Evolutionary conservation across 2,888 invertebrate species (phyloP).

Genomic region (Zele albiditarsus): DNA sequence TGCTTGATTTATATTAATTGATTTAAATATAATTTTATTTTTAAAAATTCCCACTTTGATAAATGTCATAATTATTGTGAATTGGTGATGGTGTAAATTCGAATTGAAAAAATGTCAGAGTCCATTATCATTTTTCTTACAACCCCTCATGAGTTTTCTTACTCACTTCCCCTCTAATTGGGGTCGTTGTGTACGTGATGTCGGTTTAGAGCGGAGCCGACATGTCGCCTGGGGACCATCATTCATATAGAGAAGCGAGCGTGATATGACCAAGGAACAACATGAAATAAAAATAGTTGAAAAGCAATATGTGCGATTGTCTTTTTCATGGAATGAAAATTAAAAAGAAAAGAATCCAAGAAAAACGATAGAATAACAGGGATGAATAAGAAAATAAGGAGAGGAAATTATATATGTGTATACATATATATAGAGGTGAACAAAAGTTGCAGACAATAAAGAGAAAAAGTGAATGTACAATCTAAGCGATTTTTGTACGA

Average conservation of each 20-base stretch:
- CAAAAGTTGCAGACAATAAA: neutral
- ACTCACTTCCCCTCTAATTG: neutral
- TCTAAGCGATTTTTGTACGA: slow-evolving; percentile 6
- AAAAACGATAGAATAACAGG: neutral
- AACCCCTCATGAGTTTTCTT: neutral
- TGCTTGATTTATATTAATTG: too few relatives aligned
- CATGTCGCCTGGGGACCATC: neutral
- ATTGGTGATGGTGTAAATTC: neutral
- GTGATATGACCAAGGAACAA: neutral
- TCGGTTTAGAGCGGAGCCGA: neutral
- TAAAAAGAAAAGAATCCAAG: neutral
- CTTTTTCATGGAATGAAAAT: neutral
- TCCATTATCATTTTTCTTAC: slow-evolving; percentile 6
- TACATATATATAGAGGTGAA: neutral
- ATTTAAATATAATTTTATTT: too few relatives aligned
- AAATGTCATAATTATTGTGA: slow-evolving; percentile 25
- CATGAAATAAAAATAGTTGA: neutral
- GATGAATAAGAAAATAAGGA: neutral
- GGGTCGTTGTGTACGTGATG: slow-evolving; percentile 17
- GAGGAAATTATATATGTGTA: neutral
- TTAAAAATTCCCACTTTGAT: slow-evolving; percentile 7
- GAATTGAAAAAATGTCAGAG: slow-evolving; percentile 1
- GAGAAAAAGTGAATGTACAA: slow-evolving; percentile 13
- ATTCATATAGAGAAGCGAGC: slow-evolving; percentile 1
- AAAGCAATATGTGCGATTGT: slow-evolving; percentile 7